phyloP scores from a whole-genome alignment of 1,140 invertebrate genomes.

The Chrysopa pallens region DNA sequence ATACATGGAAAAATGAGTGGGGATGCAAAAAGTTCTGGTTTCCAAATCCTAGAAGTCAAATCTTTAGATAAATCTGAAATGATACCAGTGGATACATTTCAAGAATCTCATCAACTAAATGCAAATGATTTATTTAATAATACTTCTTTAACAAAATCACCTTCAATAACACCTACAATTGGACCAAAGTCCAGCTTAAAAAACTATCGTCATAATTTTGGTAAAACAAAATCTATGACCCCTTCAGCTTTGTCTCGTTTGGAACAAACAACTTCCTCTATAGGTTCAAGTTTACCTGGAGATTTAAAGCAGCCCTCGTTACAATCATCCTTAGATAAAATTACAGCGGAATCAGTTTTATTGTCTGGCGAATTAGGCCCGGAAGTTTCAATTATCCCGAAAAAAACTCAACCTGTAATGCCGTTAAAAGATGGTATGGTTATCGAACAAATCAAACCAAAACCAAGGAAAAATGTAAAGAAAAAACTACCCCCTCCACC shows the following conservation, averaged over 20 bases:
- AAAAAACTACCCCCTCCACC: neutral
- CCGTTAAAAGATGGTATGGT: neutral
- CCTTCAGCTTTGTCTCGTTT: conserved; percentile 1
- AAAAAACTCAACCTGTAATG: neutral
- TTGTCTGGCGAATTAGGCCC: neutral
- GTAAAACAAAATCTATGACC: neutral
- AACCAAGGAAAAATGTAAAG: neutral
- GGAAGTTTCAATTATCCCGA: neutral
- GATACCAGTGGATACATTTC: neutral
- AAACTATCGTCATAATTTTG: conserved; percentile 3
- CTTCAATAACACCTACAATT: neutral
- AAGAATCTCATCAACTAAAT: neutral
- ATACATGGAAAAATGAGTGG: too few relatives aligned
- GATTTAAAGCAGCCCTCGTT: neutral
- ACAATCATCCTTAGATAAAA: conserved; percentile 1
- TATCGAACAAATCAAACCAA: neutral
- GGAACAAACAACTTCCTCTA: conserved; percentile 1
- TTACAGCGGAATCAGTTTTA: neutral
- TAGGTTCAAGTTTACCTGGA: neutral
- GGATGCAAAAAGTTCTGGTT: neutral
- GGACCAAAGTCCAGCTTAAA: neutral
- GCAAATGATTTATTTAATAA: neutral
- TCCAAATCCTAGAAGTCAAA: neutral
- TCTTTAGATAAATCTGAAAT: neutral
- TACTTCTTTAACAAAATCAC: neutral